Base-by-base conservation (phyloP, 2,888 invertebrate species). In the Anodontia alba region DNA sequence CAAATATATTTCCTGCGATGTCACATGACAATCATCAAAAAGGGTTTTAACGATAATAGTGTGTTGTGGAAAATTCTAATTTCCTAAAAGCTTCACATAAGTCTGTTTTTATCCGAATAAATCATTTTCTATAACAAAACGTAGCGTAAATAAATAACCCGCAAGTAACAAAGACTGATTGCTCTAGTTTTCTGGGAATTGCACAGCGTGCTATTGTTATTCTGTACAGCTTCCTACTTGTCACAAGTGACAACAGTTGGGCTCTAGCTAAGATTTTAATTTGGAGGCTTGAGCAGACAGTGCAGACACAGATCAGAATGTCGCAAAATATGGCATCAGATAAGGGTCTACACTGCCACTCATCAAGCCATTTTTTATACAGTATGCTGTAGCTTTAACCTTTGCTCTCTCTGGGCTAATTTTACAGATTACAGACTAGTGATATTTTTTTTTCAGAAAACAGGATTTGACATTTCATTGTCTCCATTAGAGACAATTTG, bases 231-330 rank as follows among this genome's bases (percentile, higher is more conserved):
- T 78, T 73, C 72, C 57, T 73, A 42, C 71, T 70, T 75, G 79
- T 75, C 71, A 68, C 79, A 54, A 74, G 38, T 70, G 79, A 75
- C 72, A 79, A 79, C 78, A 38, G 23, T 49, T 36, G 69, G 62
- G 38, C 38, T 38, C 38, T 38, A 12, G 38, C n/a, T n/a, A n/a
- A n/a, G n/a, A n/a, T n/a, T n/a, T n/a, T n/a, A n/a, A n/a, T n/a
- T n/a, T n/a, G n/a, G n/a, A n/a, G n/a, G n/a, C n/a, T n/a, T n/a
- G n/a, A n/a, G n/a, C n/a, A n/a, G n/a, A n/a, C n/a, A n/a, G n/a
- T n/a, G n/a, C n/a, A n/a, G n/a, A n/a, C n/a, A n/a, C n/a, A n/a
- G n/a, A n/a, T n/a, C n/a, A n/a, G n/a, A n/a, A n/a, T n/a, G n/a
- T n/a, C n/a, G n/a, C n/a, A n/a, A n/a, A n/a, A n/a, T n/a, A n/a